phyloP scores from a whole-genome alignment of 2,888 invertebrate species.

The Eulithis prunata region DNA sequence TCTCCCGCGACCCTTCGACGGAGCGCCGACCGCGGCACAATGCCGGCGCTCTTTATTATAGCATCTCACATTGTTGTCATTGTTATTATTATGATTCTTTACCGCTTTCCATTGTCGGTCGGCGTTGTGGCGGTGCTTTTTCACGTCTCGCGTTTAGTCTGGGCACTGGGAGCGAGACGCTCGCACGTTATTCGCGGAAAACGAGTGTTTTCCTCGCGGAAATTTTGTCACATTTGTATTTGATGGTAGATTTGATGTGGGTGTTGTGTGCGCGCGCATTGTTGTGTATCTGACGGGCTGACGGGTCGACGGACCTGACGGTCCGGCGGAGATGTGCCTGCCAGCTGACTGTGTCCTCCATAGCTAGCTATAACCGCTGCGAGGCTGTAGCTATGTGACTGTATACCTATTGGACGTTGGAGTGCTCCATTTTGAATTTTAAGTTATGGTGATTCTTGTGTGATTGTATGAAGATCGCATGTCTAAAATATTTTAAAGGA shows the following conservation, averaged over 20 bases:
- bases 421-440: slow-evolving; percentile 26
- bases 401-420: slow-evolving; percentile 21
- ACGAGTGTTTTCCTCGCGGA: slow-evolving; percentile 77
- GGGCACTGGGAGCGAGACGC: slow-evolving; percentile 82
- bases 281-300: slow-evolving; percentile 39
- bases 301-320: slow-evolving; percentile 28
- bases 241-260: slow-evolving; percentile 50
- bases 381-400: slow-evolving; percentile 22
- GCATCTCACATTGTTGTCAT: slow-evolving; percentile 85
- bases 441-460: slow-evolving; percentile 19
- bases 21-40: slow-evolving; percentile 81
- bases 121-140: slow-evolving; percentile 84
- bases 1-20: slow-evolving; percentile 82
- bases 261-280: slow-evolving; percentile 67
- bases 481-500: not conserved
- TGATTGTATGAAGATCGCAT: slow-evolving; percentile 3
- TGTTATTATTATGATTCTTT: slow-evolving; percentile 85
- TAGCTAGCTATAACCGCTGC: slow-evolving; percentile 20
- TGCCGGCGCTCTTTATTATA: slow-evolving; percentile 84
- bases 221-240: slow-evolving; percentile 66
- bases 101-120: slow-evolving; percentile 85
- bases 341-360: slow-evolving; percentile 36
- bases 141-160: slow-evolving; percentile 84
- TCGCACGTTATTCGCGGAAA: slow-evolving; percentile 83
- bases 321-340: slow-evolving; percentile 36